Percentiles rank a stretch among this genome's conserved stretches.
phyloP scores from a whole-genome alignment of 2,888 invertebrate genomes.

The Carpatolechia fugitivella region DNA sequence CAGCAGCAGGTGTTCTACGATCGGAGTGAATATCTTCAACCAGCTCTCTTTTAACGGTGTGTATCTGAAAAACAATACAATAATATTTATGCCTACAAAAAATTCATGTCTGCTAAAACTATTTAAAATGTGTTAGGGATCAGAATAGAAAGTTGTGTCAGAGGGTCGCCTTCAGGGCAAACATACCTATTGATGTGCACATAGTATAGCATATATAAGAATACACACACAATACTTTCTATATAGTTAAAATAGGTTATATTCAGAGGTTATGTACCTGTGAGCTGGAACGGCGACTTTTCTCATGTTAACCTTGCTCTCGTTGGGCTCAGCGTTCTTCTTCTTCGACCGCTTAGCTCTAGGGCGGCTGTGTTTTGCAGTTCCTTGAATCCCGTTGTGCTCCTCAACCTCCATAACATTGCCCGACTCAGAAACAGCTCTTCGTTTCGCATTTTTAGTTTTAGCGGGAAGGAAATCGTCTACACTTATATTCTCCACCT shows the following conservation, averaged over 20 bases:
- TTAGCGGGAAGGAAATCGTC: slow-evolving; percentile 76
- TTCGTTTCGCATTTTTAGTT: slow-evolving; percentile 76
- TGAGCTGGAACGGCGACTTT: slow-evolving; percentile 95
- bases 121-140: too few species aligned
- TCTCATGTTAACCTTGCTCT: slow-evolving; percentile 80
- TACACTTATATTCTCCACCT: slow-evolving; percentile 71
- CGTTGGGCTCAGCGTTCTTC: slow-evolving; percentile 63
- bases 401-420: slow-evolving; percentile 84
- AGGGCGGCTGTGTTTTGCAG: slow-evolving; percentile 51
- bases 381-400: slow-evolving; percentile 80
- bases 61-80: slow-evolving; percentile 78
- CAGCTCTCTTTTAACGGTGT: slow-evolving; percentile 97
- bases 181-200: too few species aligned
- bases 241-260: slow-evolving; percentile 5
- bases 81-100: not conserved
- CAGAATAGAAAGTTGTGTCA: too few species aligned
- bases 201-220: too few species aligned
- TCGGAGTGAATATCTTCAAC: slow-evolving; percentile 97
- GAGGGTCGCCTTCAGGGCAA: too few species aligned
- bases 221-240: too few species aligned
- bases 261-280: slow-evolving; percentile 69
- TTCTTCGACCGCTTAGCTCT: slow-evolving; percentile 69
- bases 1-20: slow-evolving; percentile 96
- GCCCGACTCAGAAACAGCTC: slow-evolving; percentile 68
- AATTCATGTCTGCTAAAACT: not conserved